Percentiles rank a stretch among this genome's conserved stretches.
These are phyloP conservation scores for Podarcis raffonei DNA, from an alignment of 2,113 vertebrate species.

Conservation along the genomic window DNA sequence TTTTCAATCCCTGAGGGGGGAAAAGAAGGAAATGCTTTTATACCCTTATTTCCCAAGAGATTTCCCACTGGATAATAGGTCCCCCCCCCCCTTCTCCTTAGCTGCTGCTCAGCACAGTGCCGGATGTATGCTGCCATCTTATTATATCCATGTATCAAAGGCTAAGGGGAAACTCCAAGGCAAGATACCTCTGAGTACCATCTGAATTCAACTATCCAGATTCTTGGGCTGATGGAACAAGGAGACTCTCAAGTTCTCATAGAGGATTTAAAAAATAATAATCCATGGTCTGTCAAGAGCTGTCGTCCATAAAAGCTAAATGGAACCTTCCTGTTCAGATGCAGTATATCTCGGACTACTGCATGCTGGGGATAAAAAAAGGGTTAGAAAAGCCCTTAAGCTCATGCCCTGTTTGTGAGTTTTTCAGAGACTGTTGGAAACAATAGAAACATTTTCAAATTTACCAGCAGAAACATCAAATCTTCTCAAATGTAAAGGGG, in stretches of 20 bases:
- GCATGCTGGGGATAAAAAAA: no score
- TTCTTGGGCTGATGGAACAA: not conserved
- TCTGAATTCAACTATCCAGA: no score
- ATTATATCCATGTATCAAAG: not conserved
- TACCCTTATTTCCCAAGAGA: not conserved
- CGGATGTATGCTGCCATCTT: not conserved
- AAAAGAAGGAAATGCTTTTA: conserved; percentile 5
- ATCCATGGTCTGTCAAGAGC: not conserved
- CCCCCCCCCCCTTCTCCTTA: not conserved
- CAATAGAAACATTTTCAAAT: not conserved
- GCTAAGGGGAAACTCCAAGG: not conserved
- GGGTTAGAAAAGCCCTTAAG: no score
- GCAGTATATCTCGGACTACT: not conserved
- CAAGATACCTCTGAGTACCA: no score
- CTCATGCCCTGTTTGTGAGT: not conserved
- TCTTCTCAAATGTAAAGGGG: no score
- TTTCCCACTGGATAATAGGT: fast-evolving
- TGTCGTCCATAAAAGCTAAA: not conserved
- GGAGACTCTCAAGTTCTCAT: not conserved
- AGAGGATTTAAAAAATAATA: not conserved
- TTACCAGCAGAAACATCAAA: not conserved
- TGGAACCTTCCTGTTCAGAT: not conserved
- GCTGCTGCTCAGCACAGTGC: not conserved
- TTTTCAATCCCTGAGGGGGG: conserved; percentile 80
- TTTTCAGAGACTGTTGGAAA: not conserved